phyloP scores from a whole-genome alignment of 2,797 vertebrate species.

The Cynopterus sphinx region DNA sequence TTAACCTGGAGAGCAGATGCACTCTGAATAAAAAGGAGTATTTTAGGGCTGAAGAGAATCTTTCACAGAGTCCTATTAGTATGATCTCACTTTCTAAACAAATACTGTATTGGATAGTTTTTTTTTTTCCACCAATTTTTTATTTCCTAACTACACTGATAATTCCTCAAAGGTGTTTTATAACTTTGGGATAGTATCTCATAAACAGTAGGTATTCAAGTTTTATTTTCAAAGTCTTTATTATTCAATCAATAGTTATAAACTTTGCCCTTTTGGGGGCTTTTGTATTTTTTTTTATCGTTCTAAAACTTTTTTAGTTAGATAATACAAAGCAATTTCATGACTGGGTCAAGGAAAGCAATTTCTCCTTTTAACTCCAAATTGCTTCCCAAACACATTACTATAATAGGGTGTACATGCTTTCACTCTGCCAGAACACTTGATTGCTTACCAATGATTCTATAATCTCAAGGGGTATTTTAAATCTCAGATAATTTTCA shows the following conservation, averaged over 20 bases:
- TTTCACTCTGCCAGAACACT: constrained; percentile 26
- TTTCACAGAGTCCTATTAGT: not conserved
- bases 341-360: not conserved
- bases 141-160: not conserved
- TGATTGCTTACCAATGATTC: not conserved
- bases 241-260: not conserved
- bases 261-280: not conserved
- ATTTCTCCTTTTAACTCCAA: constrained; percentile 29
- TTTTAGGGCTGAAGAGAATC: not conserved
- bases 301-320: not conserved
- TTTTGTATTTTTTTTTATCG: not conserved
- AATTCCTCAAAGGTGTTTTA: not conserved
- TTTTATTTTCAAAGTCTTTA: not conserved
- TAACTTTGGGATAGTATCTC: not conserved
- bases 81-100: not conserved
- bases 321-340: not conserved
- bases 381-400: constrained; percentile 42
- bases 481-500: constrained; percentile 54
- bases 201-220: not conserved
- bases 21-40: not conserved
- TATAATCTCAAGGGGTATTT: constrained; percentile 19
- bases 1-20: not conserved
- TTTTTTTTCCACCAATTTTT: not conserved
- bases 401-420: not conserved
- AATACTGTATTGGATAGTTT: not conserved